Percentiles rank a stretch among this genome's conserved stretches.
These are phyloP conservation scores for Argyrosomus japonicus DNA, from an alignment of 2,113 vertebrate genomes.

Conservation along the genomic window DNA sequence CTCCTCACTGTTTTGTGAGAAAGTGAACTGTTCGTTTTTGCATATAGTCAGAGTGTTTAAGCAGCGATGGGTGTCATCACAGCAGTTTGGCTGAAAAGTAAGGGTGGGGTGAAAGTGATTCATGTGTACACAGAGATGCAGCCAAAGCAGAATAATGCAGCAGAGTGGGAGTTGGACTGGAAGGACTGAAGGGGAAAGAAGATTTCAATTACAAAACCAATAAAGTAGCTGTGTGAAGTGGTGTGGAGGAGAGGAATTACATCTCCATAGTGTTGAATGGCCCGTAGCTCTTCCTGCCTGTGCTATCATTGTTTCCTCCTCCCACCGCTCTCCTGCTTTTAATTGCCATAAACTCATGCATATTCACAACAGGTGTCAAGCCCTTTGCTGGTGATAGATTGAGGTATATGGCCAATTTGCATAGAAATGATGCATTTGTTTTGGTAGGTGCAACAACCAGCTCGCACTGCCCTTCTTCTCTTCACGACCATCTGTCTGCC, in stretches of 20 bases:
- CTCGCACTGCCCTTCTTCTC: conserved; percentile 5
- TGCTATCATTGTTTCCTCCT: conserved; percentile 59
- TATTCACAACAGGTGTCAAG: conserved; percentile 70
- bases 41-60: conserved; percentile 3
- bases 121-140: conserved; percentile 19
- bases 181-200: conserved; percentile 17
- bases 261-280: conserved; percentile 63
- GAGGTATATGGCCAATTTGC: conserved; percentile 49
- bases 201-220: conserved; percentile 70
- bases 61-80: not conserved
- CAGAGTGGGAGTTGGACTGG: conserved; percentile 35
- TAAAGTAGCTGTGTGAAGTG: conserved; percentile 59
- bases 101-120: conserved; percentile 3
- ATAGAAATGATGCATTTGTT: conserved; percentile 57
- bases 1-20: no score
- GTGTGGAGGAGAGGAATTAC: conserved; percentile 60
- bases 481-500: conserved; percentile 37
- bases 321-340: conserved; percentile 58
- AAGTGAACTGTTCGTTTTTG: not conserved
- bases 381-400: conserved; percentile 42
- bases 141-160: conserved; percentile 9
- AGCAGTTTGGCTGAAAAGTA: not conserved
- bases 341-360: conserved; percentile 78
- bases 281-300: conserved; percentile 55
- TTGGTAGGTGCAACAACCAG: conserved; percentile 12